Conservation (phyloP, 2,113 vertebrate species). For the Meriones unguiculatus region DNA sequence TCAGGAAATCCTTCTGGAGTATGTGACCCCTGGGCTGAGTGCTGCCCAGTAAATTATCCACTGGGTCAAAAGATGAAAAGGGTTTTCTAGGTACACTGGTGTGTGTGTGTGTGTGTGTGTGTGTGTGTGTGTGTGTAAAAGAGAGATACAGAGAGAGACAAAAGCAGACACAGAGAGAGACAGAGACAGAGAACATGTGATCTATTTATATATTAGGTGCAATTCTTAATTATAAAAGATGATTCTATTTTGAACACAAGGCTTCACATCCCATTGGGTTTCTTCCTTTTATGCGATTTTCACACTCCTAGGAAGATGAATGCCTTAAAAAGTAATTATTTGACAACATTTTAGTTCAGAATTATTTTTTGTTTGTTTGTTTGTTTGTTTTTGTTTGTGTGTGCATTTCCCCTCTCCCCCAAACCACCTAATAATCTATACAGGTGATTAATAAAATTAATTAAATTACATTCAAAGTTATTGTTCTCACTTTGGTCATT, state of each 20-base stretch:
- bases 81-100: neutral
- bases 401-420: no score
- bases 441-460: neutral
- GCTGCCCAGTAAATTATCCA: neutral
- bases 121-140: neutral
- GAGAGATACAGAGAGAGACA: neutral
- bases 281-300: neutral
- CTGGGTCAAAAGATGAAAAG: neutral
- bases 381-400: no score
- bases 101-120: neutral
- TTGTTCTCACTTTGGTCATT: neutral
- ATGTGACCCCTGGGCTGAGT: neutral
- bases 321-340: neutral
- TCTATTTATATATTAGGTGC: neutral
- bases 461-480: neutral
- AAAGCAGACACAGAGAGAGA: neutral
- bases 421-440: neutral
- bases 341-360: neutral
- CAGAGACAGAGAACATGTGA: neutral
- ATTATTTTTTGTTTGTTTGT: neutral
- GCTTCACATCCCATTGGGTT: accelerated
- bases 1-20: neutral
- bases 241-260: neutral
- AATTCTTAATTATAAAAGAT: neutral
- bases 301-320: neutral